Base-by-base conservation (phyloP, 2,113 vertebrate species). In the Sarotherodon lohbergeri region DNA sequence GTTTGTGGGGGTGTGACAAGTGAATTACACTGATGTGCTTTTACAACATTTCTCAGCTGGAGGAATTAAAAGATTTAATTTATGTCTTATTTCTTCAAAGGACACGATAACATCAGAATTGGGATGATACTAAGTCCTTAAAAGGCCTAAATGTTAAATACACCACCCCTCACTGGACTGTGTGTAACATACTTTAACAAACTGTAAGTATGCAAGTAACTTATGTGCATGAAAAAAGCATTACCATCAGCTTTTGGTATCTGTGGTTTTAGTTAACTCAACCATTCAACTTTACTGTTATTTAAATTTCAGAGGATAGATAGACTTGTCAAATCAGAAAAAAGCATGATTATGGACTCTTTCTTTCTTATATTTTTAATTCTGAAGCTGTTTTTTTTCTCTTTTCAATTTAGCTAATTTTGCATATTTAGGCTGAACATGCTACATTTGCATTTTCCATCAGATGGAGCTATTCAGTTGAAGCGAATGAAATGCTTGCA, bases 91-190 rank as follows among this genome's bases (percentile, higher is more conserved):
- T 41, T 27, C 13, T 0, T 71, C 39, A 46, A 71, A 46, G 14
- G 39, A 71, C 39, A 71, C 0, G 0, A 24, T 0, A 43, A 0
- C 22, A 71, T 71, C 39, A 71, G 39, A 16, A 43, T 2, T 4
- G 41, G 39, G 13, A 71, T 16, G 39, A 71, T 43, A 71, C 1
- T 41, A 24, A 0, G n/a, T 41, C 66, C 36, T 5, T 43, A 22
- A 71, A 43, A 71, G 66, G 39, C n/a, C 22, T 27, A 24, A 43
- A 71, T 5, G 0, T 71, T 71, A 46, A 71, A 71, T 0, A 9
- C n/a, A 43, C 12, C 66, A 27, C 36, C 39, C 39, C 22, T 24
- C 39, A 43, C 22, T 46, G 22, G 66, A 71, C 39, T 43, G n/a
- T 71, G 13, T 24, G 27, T 27, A 71, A 68, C 8, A 1, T 66